phyloP scores from a whole-genome alignment of 2,888 invertebrate species.

The Cecidostiba fungosa region DNA sequence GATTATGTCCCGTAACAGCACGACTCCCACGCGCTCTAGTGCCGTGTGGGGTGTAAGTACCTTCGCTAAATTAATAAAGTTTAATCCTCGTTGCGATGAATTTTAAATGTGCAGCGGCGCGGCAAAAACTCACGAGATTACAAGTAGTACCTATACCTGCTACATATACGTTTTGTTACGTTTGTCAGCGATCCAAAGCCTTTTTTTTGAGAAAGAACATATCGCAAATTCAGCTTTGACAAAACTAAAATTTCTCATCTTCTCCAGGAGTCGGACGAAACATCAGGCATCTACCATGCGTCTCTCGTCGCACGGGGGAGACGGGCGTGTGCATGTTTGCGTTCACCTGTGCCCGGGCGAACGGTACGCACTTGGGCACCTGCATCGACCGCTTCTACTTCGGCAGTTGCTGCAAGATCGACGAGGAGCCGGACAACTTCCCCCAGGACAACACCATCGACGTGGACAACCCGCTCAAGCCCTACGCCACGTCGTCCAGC shows the following conservation, averaged over 20 bases:
- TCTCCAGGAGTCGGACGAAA: slow-evolving; percentile 90
- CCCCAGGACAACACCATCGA: slow-evolving; percentile 84
- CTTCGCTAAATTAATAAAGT: background rate
- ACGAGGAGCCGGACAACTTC: slow-evolving; percentile 82
- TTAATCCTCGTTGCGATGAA: background rate
- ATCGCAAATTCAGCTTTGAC: too few species aligned
- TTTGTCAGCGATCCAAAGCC: too few species aligned
- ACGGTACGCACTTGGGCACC: slow-evolving; percentile 94
- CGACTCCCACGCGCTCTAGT: background rate
- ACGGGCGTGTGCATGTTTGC: slow-evolving; percentile 97
- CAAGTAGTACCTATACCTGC: background rate
- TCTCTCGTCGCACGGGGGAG: slow-evolving; percentile 89
- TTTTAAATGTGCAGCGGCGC: background rate
- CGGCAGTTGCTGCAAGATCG: slow-evolving; percentile 93
- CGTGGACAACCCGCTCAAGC: slow-evolving; percentile 79
- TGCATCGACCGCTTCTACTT: slow-evolving; percentile 97
- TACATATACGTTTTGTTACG: too few species aligned
- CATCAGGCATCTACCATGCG: slow-evolving; percentile 93
- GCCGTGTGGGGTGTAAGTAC: background rate
- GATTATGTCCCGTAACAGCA: background rate
- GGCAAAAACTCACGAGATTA: too few species aligned
- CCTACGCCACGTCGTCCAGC: slow-evolving; percentile 70
- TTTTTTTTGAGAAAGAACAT: too few species aligned
- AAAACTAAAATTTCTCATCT: slow-evolving; percentile 66
- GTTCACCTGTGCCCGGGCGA: slow-evolving; percentile 94